phyloP scores from a whole-genome alignment of 2,113 vertebrate species.

The Lagenorhynchus albirostris region DNA sequence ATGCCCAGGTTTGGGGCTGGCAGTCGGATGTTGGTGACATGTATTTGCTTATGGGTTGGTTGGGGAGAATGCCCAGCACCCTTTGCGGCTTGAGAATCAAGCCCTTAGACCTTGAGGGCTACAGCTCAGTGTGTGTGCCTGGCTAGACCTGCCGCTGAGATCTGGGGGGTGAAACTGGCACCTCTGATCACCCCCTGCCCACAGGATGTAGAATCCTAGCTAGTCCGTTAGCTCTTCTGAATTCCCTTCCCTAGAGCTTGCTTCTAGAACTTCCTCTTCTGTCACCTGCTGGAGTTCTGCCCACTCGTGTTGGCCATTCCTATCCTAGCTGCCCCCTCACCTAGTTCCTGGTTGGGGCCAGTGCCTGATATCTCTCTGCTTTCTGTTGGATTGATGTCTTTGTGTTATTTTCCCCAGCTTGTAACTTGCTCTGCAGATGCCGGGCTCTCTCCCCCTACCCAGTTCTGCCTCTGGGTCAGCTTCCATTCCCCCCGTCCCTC shows the following conservation, averaged over 20 bases:
- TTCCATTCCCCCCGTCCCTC: background rate
- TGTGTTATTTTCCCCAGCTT: background rate
- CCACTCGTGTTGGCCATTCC: background rate
- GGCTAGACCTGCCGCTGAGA: background rate
- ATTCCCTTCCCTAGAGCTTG: background rate
- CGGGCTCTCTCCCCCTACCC: background rate
- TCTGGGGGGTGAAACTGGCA: background rate
- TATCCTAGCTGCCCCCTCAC: background rate
- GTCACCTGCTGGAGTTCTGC: background rate
- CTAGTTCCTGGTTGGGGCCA: background rate
- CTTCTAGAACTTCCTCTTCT: slow-evolving; percentile 32
- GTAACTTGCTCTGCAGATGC: background rate
- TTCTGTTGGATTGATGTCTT: background rate
- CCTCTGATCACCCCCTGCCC: background rate
- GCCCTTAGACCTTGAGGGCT: background rate
- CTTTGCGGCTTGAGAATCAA: background rate
- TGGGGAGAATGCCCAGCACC: background rate
- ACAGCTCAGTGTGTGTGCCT: background rate
- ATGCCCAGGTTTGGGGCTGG: background rate
- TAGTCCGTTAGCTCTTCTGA: background rate
- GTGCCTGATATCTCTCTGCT: background rate
- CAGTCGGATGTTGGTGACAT: background rate
- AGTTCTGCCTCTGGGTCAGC: background rate
- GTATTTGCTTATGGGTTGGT: background rate
- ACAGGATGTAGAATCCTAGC: background rate